Percentiles rank a stretch among this genome's conserved stretches.
phyloP scores from a whole-genome alignment of 2,797 vertebrate genomes.

The Pseudocheirus occidentalis region DNA sequence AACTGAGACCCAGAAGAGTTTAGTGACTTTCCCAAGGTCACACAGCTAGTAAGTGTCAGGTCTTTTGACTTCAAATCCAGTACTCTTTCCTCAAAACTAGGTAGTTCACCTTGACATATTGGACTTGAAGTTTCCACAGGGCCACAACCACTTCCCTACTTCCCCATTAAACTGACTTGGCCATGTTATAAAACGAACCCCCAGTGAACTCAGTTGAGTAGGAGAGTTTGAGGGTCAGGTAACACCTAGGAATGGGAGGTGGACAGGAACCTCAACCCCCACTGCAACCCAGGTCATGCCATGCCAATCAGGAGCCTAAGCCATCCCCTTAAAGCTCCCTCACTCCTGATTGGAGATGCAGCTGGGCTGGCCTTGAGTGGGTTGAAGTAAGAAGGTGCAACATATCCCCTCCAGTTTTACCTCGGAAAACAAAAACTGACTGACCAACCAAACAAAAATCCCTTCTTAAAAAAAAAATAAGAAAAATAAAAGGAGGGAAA shows the following conservation, averaged over 20 bases:
- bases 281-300: slow-evolving; percentile 43
- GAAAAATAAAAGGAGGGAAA: slow-evolving; percentile 85
- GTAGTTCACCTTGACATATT: neutral
- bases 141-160: slow-evolving; percentile 2
- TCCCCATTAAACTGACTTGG: slow-evolving; percentile 31
- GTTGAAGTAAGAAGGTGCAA: slow-evolving; percentile 58
- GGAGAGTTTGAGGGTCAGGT: neutral
- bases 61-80: neutral
- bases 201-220: slow-evolving; percentile 17
- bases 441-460: slow-evolving; percentile 34
- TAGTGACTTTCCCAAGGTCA: neutral
- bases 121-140: neutral
- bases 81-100: neutral
- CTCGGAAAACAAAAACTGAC: slow-evolving; percentile 64
- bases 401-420: slow-evolving; percentile 74
- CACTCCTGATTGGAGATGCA: slow-evolving; percentile 31
- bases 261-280: slow-evolving; percentile 40
- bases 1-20: neutral
- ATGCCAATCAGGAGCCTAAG: slow-evolving; percentile 36
- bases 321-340: neutral
- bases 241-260: neutral
- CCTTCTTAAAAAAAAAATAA: slow-evolving; percentile 50
- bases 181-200: slow-evolving; percentile 42
- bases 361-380: slow-evolving; percentile 63
- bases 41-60: neutral